Base-by-base conservation (phyloP, 1,140 invertebrate genomes). In the Diabrotica virgifera region DNA sequence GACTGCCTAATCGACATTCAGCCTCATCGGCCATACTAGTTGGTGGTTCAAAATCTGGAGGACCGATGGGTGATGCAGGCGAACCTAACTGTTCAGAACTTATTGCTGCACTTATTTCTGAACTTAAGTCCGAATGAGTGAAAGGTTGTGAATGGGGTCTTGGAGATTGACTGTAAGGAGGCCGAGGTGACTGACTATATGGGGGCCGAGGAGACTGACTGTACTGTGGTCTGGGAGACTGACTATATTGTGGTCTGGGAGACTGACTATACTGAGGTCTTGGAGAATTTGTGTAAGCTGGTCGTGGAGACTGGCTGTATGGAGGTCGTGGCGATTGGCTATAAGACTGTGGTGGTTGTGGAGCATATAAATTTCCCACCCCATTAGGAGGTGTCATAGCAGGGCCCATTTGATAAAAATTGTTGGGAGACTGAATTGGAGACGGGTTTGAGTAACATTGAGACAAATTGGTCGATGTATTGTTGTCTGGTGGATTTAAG, bases 11-110 rank as follows among this genome's bases (percentile, higher is more conserved):
- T 8, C 83, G 81, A 71, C 82, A 84, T 62, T 85, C 84, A 54
- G 78, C 73, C 68, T 85, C 79, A 74, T 86, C 77, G 67, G 84
- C 72, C 77, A 87, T 83, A 72, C 82, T 85, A 11, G 82, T 83
- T 1, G 89, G 88, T 36, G 88, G 89, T 72, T 92, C 90, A 74
- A 91, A 92, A 77, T 91, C 90, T 5, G 89, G 87, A 65, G 89
- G 87, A 38, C 87, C 86, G 69, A 90, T 81, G 38, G 88, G 87
- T 6, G 87, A 89, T 14, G 85, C 84, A 46, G 87, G 84, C 40
- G 85, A 83, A 13, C 85, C 70, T 62, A 86, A 82, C 65, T 86
- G 85, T 67, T 87, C 86, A 10, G 89, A 90, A 51, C 88, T 89
- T 65, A 91, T 90, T 9, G 87, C 89, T 0, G 89, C 89, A 70